Percentiles rank a stretch among this genome's conserved stretches.
Conservation (phyloP, 2,888 invertebrate species). For the Sinelater perroti region DNA sequence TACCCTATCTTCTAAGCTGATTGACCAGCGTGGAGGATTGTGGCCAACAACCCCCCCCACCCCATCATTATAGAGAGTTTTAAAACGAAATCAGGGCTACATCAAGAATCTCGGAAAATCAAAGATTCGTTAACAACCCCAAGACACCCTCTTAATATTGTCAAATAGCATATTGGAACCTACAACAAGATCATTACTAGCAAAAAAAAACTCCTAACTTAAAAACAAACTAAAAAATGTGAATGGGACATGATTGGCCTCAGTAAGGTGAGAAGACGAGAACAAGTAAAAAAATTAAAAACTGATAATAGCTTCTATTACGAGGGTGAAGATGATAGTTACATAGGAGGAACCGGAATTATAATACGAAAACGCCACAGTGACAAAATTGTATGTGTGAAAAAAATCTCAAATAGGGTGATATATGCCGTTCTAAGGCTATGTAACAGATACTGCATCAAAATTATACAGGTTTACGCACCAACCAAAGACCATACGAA, state of each 20-base stretch:
- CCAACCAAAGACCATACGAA: slow-evolving; percentile 1
- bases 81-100: too few species aligned
- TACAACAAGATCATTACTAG: slow-evolving; percentile 2
- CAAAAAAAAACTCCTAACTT: neutral
- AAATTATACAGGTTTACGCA: slow-evolving; percentile 3
- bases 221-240: neutral
- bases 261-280: neutral
- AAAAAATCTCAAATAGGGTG: slow-evolving; percentile 14
- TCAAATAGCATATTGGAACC: neutral
- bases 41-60: too few species aligned
- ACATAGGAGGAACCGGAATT: slow-evolving; percentile 5
- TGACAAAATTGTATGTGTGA: slow-evolving; percentile 9
- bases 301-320: neutral
- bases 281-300: slow-evolving; percentile 2
- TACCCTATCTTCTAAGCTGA: too few species aligned
- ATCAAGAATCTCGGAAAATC: too few species aligned
- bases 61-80: too few species aligned
- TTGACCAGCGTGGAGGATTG: too few species aligned
- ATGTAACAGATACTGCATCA: slow-evolving; percentile 4
- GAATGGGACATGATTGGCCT: slow-evolving; percentile 4
- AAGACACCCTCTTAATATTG: neutral
- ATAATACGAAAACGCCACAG: slow-evolving; percentile 3
- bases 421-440: neutral
- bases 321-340: slow-evolving; percentile 3
- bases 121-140: neutral